Conservation (phyloP, 2,113 vertebrate genomes). For the Tauraco erythrolophus region DNA sequence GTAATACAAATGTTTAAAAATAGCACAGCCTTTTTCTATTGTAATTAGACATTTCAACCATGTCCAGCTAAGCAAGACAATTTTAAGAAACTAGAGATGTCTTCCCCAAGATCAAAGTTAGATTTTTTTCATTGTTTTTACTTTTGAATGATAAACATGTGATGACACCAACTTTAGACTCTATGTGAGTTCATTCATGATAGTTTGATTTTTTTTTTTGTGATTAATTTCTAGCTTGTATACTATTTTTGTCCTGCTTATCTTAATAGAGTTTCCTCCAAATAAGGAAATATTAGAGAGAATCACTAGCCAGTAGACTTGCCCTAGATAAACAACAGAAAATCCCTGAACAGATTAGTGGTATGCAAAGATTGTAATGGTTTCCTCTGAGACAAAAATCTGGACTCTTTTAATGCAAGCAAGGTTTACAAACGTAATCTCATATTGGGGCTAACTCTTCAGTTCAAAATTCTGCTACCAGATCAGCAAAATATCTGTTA, state of each 20-base stretch:
- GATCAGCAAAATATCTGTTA: neutral
- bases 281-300: neutral
- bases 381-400: neutral
- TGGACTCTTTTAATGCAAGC: neutral
- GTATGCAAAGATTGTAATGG: constrained; percentile 3
- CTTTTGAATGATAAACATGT: neutral
- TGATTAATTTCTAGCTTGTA: neutral
- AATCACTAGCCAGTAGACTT: neutral
- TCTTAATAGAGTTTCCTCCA: neutral
- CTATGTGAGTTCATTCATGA: neutral
- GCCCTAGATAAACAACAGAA: constrained; percentile 28
- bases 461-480: neutral
- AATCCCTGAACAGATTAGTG: constrained; percentile 15
- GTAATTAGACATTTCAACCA: neutral
- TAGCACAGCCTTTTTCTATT: neutral
- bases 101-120: neutral
- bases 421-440: constrained; percentile 21
- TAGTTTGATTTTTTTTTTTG: neutral
- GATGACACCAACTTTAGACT: neutral
- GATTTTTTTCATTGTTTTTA: neutral
- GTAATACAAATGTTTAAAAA: neutral
- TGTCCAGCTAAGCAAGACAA: neutral
- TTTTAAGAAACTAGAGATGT: neutral
- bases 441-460: neutral
- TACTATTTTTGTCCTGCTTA: neutral